phyloP scores from a whole-genome alignment of 2,888 invertebrate species.

The Tetanocera ferruginea region DNA sequence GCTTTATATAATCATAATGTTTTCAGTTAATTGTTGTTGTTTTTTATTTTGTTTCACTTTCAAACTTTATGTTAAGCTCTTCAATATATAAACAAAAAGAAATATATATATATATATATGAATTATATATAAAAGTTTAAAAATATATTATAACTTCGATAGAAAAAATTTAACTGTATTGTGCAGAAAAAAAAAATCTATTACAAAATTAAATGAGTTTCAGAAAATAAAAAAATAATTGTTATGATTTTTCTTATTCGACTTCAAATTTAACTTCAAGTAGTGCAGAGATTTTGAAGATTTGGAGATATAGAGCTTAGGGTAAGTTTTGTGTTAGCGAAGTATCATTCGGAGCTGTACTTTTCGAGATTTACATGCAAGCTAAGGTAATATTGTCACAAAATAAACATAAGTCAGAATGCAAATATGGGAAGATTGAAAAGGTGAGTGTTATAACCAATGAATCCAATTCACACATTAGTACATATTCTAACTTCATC shows the following conservation, averaged over 20 bases:
- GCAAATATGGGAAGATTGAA: too few relatives aligned
- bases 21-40: slow-evolving; percentile 19
- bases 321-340: too few relatives aligned
- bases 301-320: too few relatives aligned
- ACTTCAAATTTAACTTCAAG: neutral
- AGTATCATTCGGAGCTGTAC: too few relatives aligned
- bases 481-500: too few relatives aligned
- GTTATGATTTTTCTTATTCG: neutral
- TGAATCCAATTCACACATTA: too few relatives aligned
- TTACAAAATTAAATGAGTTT: slow-evolving; percentile 34
- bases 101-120: neutral
- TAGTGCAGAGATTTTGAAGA: neutral
- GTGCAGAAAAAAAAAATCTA: slow-evolving; percentile 40
- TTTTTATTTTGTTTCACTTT: slow-evolving; percentile 4
- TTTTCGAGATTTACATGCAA: too few relatives aligned
- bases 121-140: slow-evolving; percentile 24
- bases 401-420: too few relatives aligned
- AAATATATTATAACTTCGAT: slow-evolving; percentile 40
- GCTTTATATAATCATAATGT: too few relatives aligned
- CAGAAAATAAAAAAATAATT: slow-evolving; percentile 15
- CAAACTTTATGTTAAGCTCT: neutral
- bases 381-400: too few relatives aligned
- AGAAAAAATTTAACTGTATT: slow-evolving; percentile 35
- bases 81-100: neutral
- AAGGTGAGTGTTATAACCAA: too few relatives aligned